phyloP scores from a whole-genome alignment of 2,797 vertebrate species.

The Chelon labrosus region DNA sequence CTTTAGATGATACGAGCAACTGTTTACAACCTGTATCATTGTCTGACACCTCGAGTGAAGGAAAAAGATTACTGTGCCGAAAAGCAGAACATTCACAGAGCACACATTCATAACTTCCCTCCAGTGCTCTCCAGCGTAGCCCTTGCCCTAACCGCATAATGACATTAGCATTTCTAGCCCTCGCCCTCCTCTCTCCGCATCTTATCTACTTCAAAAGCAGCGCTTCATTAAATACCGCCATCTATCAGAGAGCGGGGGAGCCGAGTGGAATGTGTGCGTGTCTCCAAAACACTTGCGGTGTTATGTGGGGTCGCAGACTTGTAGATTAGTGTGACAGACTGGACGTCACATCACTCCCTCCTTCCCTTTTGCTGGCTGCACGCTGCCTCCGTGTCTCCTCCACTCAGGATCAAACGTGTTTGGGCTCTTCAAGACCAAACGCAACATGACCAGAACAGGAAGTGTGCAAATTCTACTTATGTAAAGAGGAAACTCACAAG shows the following conservation, averaged over 20 bases:
- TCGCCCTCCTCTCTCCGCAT: constrained; percentile 60
- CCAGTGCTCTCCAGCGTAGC: constrained; percentile 36
- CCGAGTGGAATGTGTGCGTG: constrained; percentile 57
- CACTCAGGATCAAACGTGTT: constrained; percentile 52
- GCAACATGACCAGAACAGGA: constrained; percentile 20
- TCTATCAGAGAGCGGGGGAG: constrained; percentile 62
- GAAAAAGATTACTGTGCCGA: constrained; percentile 6
- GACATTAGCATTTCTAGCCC: constrained; percentile 66
- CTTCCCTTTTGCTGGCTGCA: constrained; percentile 14
- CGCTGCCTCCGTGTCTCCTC: constrained; percentile 47
- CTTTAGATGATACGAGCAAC: background rate
- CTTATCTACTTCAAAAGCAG: constrained; percentile 78
- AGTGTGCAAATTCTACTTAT: constrained; percentile 16
- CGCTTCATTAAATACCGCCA: constrained; percentile 70
- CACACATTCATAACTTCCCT: constrained; percentile 33
- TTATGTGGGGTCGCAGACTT: constrained; percentile 61
- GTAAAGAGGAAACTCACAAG: constrained; percentile 14
- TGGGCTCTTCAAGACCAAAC: constrained; percentile 20
- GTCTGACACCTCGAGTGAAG: background rate
- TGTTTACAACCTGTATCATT: background rate
- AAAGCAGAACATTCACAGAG: constrained; percentile 25
- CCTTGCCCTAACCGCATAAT: constrained; percentile 50
- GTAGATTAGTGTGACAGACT: constrained; percentile 69
- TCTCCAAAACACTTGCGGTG: constrained; percentile 45
- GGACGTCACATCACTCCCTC: constrained; percentile 54